Percentiles rank a stretch among this genome's conserved stretches.
Conservation (phyloP, 2,888 invertebrate species). For the Notodromas monacha region DNA sequence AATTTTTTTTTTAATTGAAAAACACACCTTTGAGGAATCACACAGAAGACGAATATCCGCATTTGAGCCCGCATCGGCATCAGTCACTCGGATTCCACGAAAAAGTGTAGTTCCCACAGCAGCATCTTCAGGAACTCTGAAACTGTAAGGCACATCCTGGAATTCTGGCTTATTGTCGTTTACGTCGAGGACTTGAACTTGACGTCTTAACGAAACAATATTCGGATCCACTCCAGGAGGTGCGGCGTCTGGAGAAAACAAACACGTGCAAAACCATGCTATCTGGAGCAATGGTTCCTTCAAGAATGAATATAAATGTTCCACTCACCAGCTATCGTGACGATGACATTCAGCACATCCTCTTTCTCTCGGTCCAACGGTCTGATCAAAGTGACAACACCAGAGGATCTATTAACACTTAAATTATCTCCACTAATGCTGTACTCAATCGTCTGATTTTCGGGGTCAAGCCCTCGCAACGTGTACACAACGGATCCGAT, state of each 20-base stretch:
- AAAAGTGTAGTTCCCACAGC: conserved; percentile 27
- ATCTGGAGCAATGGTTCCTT: background rate
- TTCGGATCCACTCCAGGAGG: conserved; percentile 35
- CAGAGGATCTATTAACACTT: conserved; percentile 36
- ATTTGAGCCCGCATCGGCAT: conserved; percentile 36
- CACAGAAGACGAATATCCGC: conserved; percentile 32
- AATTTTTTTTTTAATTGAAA: too few relatives aligned
- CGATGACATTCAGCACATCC: conserved; percentile 36
- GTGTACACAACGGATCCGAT: conserved; percentile 42
- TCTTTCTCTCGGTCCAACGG: conserved; percentile 34
- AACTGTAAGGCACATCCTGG: conserved; percentile 34
- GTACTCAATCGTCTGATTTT: conserved; percentile 33
- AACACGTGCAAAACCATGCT: background rate
- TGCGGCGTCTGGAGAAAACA: conserved; percentile 26
- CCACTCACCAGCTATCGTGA: conserved; percentile 35
- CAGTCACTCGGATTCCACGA: conserved; percentile 29
- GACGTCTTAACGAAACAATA: conserved; percentile 37
- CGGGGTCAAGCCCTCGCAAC: conserved; percentile 24
- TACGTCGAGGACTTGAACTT: conserved; percentile 38
- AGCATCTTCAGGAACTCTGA: conserved; percentile 31
- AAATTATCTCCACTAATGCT: conserved; percentile 50
- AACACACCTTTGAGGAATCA: conserved; percentile 11
- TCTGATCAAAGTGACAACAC: conserved; percentile 35
- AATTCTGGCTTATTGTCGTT: conserved; percentile 49
- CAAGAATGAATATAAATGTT: background rate